Evolutionary conservation across 2,113 vertebrate genomes (phyloP).

Genomic region (Ctenodactylus gundi): DNA sequence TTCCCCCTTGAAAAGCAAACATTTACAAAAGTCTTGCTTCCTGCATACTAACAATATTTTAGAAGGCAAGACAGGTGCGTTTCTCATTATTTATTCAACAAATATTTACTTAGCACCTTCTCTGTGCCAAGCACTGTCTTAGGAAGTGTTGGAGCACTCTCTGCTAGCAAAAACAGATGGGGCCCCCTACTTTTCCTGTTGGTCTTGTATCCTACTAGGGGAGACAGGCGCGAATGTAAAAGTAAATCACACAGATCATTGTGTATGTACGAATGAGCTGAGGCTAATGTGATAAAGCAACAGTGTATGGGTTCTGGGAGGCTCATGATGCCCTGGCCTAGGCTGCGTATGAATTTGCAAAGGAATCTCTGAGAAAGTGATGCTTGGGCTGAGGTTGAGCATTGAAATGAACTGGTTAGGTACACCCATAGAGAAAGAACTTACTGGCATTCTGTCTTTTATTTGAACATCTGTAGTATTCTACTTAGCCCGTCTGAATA

Average conservation of each 20-base stretch:
- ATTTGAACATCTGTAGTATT: not conserved
- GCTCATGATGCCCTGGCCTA: not conserved
- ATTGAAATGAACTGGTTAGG: not conserved
- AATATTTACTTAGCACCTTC: conserved; percentile 62
- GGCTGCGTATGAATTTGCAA: not conserved
- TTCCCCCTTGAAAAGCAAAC: not conserved
- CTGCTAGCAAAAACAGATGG: not conserved
- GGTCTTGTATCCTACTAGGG: not conserved
- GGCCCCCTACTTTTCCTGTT: not conserved
- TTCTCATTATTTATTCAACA: conserved; percentile 52
- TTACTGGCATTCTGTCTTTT: not conserved
- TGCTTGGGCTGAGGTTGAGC: not conserved
- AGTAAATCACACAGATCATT: not conserved
- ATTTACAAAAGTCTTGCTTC: conserved; percentile 41
- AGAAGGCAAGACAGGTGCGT: conserved; percentile 40
- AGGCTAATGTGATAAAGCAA: not conserved
- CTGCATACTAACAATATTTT: not conserved
- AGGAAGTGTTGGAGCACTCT: not conserved
- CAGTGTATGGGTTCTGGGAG: not conserved
- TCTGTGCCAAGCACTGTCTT: not conserved
- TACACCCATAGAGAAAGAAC: not conserved
- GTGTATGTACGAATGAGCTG: not conserved
- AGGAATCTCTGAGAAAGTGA: not conserved
- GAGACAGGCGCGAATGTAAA: not conserved
- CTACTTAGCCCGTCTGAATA: not conserved